Evolutionary conservation across 1,140 invertebrate genomes (phyloP), one percentile per base, ranked within the genome.

Genomic region (Eulimnadia texana): DNA sequence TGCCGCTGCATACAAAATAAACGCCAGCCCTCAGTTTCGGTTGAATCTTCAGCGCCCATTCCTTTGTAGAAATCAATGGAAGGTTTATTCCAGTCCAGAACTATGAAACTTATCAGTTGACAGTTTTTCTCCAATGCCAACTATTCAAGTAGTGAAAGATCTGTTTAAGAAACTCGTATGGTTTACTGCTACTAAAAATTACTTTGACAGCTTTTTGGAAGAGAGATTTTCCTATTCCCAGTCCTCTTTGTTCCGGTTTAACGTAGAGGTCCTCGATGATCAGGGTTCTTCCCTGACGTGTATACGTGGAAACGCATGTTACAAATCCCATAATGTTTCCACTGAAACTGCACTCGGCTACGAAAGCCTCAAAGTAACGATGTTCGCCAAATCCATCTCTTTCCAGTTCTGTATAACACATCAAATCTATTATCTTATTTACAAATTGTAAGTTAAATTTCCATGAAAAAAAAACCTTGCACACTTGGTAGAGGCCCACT

Each of bases 191-290:
- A n/a, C n/a, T n/a, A n/a, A n/a, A n/a, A n/a, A n/a, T 9, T 73
- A 87, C 84, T 77, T 87, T 79, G 1, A 81, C 83, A n/a, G 92
- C 76, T 29, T 76, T 70, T 61, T 78, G 70, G 62, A 90, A 82
- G 3, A 95, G 73, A 63, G 72, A 75, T n/a, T 73, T 76, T 0
- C 90, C 90, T 57, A 89, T 73, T 2, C 86, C 83, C 25, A 74
- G 74, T 0, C 76, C 74, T 47, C 88, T 75, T 68, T 81, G 79
- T 3, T 74, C 68, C 0, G 79, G 74, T 33, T 80, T 77, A 0
- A 93, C 82, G 71, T 87, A 92, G 24, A 95, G 67, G 71, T 95
- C 90, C 74, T 94, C 89, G 24, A 92, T 71, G 72, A 84, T 83
- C 64, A 90, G 77, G 1, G 78, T 73, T 68, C 79, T 81, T 20